These are phyloP conservation scores for Gymnorhina tibicen DNA, from an alignment of 2,113 vertebrate genomes.

Conservation along the genomic window DNA sequence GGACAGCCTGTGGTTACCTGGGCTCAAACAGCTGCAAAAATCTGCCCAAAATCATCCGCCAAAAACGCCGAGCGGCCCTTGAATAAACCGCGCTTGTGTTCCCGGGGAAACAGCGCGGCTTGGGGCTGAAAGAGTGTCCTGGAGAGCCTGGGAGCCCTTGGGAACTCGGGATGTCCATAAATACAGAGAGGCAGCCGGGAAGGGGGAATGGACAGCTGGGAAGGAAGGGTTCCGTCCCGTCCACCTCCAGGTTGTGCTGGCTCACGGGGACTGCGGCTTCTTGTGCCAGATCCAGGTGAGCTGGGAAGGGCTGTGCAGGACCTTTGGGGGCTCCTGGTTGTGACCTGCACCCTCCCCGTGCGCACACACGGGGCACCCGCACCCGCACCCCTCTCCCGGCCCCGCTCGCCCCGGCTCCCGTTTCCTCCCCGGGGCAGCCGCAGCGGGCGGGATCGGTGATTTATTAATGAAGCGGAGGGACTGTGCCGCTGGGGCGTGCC, in stretches of 20 bases:
- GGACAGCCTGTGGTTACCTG: neutral
- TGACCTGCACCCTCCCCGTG: fast-evolving
- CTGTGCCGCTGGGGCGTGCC: constrained; percentile 62
- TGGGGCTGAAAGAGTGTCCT: neutral
- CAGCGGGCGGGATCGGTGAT: constrained; percentile 71
- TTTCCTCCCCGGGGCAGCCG: constrained; percentile 33
- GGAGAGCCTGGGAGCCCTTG: neutral
- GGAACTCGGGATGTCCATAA: neutral
- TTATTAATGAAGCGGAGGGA: constrained; percentile 64
- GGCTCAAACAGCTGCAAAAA: neutral
- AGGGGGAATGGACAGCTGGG: fast-evolving
- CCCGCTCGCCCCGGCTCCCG: neutral
- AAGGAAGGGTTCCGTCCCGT: neutral
- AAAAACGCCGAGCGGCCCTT: neutral
- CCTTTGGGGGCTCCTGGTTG: neutral
- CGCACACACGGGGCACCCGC: fast-evolving
- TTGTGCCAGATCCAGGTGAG: fast-evolving
- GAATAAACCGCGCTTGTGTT: neutral
- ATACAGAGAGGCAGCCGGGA: neutral
- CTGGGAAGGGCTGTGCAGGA: neutral
- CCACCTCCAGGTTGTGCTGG: neutral
- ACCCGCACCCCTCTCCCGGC: neutral
- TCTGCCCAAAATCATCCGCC: neutral
- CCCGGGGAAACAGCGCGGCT: neutral
- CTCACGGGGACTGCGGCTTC: fast-evolving